These are phyloP conservation scores for Paramacrobiotus metropolitanus DNA, from an alignment of 1,140 invertebrate species.

Conservation along the genomic window DNA sequence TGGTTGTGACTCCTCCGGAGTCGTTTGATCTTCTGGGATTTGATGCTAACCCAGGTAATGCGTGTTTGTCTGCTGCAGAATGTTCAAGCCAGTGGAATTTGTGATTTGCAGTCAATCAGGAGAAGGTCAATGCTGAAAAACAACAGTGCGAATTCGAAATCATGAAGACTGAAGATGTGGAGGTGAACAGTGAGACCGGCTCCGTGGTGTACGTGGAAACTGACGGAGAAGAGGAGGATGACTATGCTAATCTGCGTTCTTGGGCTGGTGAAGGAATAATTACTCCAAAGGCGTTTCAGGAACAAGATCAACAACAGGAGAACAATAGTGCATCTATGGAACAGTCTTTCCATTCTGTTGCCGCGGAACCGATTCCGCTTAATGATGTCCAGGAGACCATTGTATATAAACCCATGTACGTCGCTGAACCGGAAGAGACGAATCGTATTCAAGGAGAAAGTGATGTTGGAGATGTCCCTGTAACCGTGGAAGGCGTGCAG, in stretches of 20 bases:
- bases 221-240: not conserved
- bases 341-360: not conserved
- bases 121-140: no score
- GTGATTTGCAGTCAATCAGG: no score
- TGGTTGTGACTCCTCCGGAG: no score
- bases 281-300: no score
- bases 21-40: no score
- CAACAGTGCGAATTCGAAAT: no score
- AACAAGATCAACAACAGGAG: no score
- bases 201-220: constrained; percentile 3
- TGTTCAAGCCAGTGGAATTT: no score
- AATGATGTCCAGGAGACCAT: not conserved
- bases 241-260: not conserved
- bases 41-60: no score
- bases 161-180: no score
- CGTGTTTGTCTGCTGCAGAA: no score
- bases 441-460: not conserved
- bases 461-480: not conserved
- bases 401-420: not conserved
- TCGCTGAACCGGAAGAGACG: not conserved
- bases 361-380: not conserved
- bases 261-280: no score
- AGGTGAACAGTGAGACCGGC: not conserved
- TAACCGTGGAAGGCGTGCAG: not conserved
- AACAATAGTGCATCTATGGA: not conserved